Conservation (phyloP, 2,888 invertebrate genomes). For the Tachina grossa region DNA sequence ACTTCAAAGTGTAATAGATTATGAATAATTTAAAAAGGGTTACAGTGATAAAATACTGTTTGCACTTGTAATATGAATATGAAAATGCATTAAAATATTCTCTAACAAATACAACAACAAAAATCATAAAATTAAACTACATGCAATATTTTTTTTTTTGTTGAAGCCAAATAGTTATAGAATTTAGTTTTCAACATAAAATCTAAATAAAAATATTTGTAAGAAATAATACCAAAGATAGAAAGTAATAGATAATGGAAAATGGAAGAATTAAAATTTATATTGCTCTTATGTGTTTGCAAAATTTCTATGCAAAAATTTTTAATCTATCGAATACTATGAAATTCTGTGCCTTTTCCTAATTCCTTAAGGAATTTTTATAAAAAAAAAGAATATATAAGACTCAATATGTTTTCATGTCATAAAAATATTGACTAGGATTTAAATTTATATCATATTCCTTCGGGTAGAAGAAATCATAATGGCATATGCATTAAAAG, state of each 20-base stretch:
- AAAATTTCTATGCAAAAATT: conserved; percentile 8
- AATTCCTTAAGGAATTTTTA: not conserved
- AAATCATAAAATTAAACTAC: not conserved
- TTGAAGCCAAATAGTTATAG: conserved; percentile 29
- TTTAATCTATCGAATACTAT: conserved; percentile 37
- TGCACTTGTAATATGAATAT: conserved; percentile 63
- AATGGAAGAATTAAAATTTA: conserved; percentile 4
- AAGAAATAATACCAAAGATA: not conserved
- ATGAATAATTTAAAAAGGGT: conserved; percentile 66
- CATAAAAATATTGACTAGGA: conserved; percentile 16
- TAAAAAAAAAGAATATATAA: not conserved
- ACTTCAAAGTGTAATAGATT: conserved; percentile 66
- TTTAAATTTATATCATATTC: conserved; percentile 22
- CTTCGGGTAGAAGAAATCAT: not conserved
- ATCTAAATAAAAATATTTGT: conserved; percentile 25
- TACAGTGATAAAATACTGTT: conserved; percentile 48
- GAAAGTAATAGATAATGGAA: not conserved
- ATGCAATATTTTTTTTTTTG: conserved; percentile 37
- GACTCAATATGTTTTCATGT: not conserved
- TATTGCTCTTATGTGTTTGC: not conserved
- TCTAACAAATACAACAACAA: not conserved
- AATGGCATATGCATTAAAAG: conserved; percentile 6
- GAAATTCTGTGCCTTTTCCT: not conserved
- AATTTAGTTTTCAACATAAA: conserved; percentile 24
- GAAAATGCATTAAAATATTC: conserved; percentile 41